Evolutionary conservation across 1,140 invertebrate species (phyloP).

Genomic region (Trachymyrmex cornetzi): DNA sequence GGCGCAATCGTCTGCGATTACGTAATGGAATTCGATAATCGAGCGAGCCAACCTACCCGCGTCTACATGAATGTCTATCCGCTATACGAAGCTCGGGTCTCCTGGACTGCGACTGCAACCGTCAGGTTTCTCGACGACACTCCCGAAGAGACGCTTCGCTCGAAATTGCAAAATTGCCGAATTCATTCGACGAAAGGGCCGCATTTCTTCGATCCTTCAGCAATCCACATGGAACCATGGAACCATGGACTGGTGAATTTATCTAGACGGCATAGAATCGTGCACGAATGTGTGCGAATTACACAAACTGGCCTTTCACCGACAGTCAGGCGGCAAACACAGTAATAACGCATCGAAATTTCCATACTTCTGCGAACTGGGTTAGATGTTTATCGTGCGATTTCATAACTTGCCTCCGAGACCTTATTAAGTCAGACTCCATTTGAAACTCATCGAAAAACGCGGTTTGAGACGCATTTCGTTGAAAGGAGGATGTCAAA

Average conservation of each 20-base stretch:
- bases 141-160: not conserved
- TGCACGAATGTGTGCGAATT: conserved; percentile 24
- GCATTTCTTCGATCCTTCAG: not conserved
- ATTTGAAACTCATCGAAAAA: not conserved
- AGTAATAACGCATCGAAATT: conserved; percentile 31
- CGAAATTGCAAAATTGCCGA: conserved; percentile 10
- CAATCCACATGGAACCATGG: not conserved
- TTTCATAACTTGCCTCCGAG: conserved; percentile 1
- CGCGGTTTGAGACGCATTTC: not conserved
- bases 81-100: not conserved
- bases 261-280: not conserved
- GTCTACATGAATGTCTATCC: not conserved
- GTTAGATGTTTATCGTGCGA: conserved; percentile 4
- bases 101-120: not conserved
- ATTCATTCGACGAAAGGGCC: not conserved
- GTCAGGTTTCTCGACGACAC: not conserved
- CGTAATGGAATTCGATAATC: conserved; percentile 53
- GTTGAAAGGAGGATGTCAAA: not conserved
- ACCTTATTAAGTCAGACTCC: not conserved
- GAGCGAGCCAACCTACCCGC: conserved; percentile 20
- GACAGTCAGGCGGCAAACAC: not conserved
- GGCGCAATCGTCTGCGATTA: conserved; percentile 40
- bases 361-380: not conserved
- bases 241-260: not conserved
- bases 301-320: conserved; percentile 36